Conservation (phyloP, 1,140 invertebrate species). For the Steinernema khuongi region DNA sequence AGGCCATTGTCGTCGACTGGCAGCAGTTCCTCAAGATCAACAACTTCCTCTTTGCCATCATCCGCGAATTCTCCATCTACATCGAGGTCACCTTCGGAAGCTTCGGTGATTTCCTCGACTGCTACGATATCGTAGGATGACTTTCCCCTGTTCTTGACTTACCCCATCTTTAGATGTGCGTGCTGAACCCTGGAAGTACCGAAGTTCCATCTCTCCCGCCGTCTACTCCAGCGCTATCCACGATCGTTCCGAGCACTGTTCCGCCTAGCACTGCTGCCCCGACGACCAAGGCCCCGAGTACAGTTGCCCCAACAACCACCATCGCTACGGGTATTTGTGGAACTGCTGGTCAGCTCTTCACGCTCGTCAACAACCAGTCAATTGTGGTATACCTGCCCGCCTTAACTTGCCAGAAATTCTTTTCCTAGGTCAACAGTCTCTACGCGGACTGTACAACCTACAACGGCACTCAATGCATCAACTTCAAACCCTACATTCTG, state of each 20-base stretch:
- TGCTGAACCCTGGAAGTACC: not conserved
- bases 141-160: not conserved
- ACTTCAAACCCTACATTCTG: slow-evolving; percentile 13
- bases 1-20: not conserved
- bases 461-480: slow-evolving; percentile 5
- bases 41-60: not conserved
- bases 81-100: not conserved
- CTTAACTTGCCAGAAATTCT: not conserved
- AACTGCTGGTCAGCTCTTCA: not conserved
- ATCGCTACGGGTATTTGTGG: not conserved
- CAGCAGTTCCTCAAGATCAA: not conserved
- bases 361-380: not conserved
- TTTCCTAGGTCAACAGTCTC: not conserved
- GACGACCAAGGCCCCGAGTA: not conserved
- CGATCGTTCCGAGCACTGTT: not conserved
- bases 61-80: not conserved
- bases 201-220: slow-evolving; percentile 1
- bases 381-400: not conserved
- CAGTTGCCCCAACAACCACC: not conserved
- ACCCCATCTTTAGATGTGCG: not conserved
- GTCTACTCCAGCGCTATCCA: not conserved
- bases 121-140: not conserved
- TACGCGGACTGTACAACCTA: not conserved
- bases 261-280: not conserved
- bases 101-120: not conserved